phyloP scores from a whole-genome alignment of 2,797 vertebrate species.

The Natrix natrix region DNA sequence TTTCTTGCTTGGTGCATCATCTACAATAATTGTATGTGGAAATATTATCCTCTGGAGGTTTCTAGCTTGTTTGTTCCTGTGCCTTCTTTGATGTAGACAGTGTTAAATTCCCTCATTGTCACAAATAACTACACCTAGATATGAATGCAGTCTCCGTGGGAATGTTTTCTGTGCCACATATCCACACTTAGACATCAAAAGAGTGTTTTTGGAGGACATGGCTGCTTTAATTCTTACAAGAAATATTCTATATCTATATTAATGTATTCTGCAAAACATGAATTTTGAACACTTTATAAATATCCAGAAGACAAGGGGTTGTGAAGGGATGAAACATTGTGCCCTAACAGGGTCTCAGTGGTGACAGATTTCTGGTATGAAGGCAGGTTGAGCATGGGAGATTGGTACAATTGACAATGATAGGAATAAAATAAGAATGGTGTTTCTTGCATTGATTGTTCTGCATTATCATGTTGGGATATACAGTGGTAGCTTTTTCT shows the following conservation, averaged over 20 bases:
- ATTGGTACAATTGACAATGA: not conserved
- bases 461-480: slow-evolving; percentile 10
- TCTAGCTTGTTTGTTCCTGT: not conserved
- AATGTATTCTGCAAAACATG: not conserved
- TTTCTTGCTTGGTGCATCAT: not conserved
- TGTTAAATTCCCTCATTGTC: not conserved
- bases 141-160: not conserved
- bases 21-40: not conserved
- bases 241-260: not conserved
- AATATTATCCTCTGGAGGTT: not conserved
- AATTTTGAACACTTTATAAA: not conserved
- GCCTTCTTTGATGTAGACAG: not conserved
- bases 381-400: not conserved
- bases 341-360: not conserved
- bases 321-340: not conserved
- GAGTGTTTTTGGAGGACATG: not conserved
- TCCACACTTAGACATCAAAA: not conserved
- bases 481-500: slow-evolving; percentile 7
- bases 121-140: not conserved
- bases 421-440: not conserved
- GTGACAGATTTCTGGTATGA: not conserved
- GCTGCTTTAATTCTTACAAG: not conserved
- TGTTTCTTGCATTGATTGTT: not conserved
- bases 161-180: not conserved
- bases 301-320: not conserved